Conservation (phyloP, 2,113 vertebrate genomes). For the Cardinalis cardinalis region DNA sequence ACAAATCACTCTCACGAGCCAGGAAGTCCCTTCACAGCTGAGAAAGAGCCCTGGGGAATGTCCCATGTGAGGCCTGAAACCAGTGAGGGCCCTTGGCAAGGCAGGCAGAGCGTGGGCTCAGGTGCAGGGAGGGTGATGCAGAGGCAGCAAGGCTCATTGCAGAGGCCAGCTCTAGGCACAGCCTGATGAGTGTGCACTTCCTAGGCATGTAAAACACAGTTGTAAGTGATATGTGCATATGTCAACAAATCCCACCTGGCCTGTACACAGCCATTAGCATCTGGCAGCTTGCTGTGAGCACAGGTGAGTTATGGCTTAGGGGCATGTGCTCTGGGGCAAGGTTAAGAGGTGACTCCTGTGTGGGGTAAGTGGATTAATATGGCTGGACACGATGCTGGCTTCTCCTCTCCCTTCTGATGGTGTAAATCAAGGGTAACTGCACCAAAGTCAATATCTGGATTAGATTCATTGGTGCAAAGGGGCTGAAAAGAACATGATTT, state of each 20-base stretch:
- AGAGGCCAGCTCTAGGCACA: not conserved
- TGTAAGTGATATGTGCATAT: not conserved
- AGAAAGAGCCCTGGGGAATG: not conserved
- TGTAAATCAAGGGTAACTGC: slow-evolving; percentile 42
- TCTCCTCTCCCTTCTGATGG: not conserved
- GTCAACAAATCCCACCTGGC: slow-evolving; percentile 53
- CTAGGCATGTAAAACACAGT: not conserved
- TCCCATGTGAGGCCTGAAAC: not conserved
- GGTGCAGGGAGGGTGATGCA: not conserved
- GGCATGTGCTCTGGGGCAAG: not conserved
- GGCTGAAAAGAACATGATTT: not conserved
- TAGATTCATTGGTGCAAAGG: not conserved
- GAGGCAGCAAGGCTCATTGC: not conserved
- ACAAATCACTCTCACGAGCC: not conserved
- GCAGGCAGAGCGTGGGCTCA: not conserved
- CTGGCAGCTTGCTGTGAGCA: slow-evolving; percentile 25
- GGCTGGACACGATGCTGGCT: not conserved
- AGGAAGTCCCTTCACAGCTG: not conserved
- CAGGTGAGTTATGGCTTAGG: slow-evolving; percentile 32
- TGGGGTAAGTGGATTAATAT: slow-evolving; percentile 25
- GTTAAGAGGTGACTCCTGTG: slow-evolving; percentile 13
- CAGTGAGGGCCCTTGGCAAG: not conserved
- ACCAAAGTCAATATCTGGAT: slow-evolving; percentile 5
- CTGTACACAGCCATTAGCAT: slow-evolving; percentile 8
- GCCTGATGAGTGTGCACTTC: not conserved